Base-by-base conservation (phyloP, 2,113 vertebrate genomes). In the Elaphurus davidianus region DNA sequence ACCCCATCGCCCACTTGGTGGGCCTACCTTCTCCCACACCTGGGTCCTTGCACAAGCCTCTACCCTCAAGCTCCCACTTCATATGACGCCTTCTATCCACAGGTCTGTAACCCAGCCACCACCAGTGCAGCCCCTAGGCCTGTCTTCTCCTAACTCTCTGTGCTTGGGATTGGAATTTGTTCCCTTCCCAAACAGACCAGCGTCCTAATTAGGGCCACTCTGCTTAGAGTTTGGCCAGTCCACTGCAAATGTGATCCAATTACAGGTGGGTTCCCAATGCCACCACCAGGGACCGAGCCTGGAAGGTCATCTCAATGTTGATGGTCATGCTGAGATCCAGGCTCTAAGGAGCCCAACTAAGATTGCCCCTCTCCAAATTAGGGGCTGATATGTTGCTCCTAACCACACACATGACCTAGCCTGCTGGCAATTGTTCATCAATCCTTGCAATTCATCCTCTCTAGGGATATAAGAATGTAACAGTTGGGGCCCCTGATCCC, bases 121-220 rank as follows among this genome's bases (percentile, higher is more conserved):
- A 9, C 5, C 0, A 2, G 13, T 5, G 2, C 10, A 36, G 15
- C 5, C n/a, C 27, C 33, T 57, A 52, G 9, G 3, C 1, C 47
- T 16, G 19, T n/a, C 52, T 36, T 23, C 57, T 52, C 45, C 23
- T 36, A 27, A 28, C 43, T 55, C 27, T 9, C 81, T n/a, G 19
- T 3, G 3, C 21, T 89, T 3, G 27, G 57, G 15, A 57, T 21
- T 27, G 7, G 15, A 27, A 25, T 67, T 27, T 19, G 1, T 19
- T 60, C n/a, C 27, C 5, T 33, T 52, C 16, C 28, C 64, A 12
- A 21, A 25, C 8, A 13, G 50, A 11, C 21, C 8, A 30, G 33
- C 6, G 79, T 92, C 25, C 64, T 59, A 16, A 64, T 11, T 11
- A 57, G 45, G 21, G 10, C 13, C 50, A 28, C 4, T 8, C 21